These are phyloP conservation scores for Echiichthys vipera DNA, from an alignment of 2,797 vertebrate genomes.

Conservation along the genomic window DNA sequence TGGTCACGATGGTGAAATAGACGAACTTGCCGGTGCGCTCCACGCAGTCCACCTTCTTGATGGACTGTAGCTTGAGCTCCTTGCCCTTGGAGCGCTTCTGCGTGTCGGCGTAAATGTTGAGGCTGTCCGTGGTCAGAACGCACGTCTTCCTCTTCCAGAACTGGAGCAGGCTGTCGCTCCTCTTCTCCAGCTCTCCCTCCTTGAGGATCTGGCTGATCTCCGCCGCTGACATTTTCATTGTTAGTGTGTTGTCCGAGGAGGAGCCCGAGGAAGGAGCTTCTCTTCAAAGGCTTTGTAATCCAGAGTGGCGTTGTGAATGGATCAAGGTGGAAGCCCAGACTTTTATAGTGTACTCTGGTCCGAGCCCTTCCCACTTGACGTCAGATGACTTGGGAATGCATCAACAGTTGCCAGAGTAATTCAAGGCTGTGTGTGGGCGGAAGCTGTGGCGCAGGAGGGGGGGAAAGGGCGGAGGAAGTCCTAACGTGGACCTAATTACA, in stretches of 20 bases:
- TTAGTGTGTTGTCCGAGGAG: conserved; percentile 54
- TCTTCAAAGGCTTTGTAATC: conserved; percentile 54
- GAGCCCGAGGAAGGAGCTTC: conserved; percentile 57
- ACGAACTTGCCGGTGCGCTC: conserved; percentile 96
- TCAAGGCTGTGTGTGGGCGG: conserved; percentile 78
- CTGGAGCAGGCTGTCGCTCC: conserved; percentile 96
- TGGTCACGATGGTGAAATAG: conserved; percentile 98
- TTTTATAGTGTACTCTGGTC: conserved; percentile 58
- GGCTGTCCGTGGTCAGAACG: conserved; percentile 93
- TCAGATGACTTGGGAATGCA: conserved; percentile 76
- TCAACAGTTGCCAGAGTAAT: conserved; percentile 79
- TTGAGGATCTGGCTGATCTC: conserved; percentile 88
- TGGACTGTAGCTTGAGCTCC: conserved; percentile 93
- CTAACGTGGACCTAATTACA: conserved; percentile 70
- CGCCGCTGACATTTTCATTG: conserved; percentile 84
- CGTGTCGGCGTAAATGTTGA: conserved; percentile 90
- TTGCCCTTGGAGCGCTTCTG: conserved; percentile 90
- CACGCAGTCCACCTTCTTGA: conserved; percentile 97
- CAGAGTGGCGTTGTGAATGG: conserved; percentile 74
- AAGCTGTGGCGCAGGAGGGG: conserved; percentile 54
- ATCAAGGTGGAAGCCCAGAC: background rate
- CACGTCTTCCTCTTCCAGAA: conserved; percentile 97
- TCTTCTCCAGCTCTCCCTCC: conserved; percentile 97
- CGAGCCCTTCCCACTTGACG: conserved; percentile 74
- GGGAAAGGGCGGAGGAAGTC: conserved; percentile 64